A percentile compares a stretch with the other conserved stretches of the same genome.
Evolutionary conservation across 1,140 invertebrate genomes (phyloP).

Genomic region (Aleiodes sp.): DNA sequence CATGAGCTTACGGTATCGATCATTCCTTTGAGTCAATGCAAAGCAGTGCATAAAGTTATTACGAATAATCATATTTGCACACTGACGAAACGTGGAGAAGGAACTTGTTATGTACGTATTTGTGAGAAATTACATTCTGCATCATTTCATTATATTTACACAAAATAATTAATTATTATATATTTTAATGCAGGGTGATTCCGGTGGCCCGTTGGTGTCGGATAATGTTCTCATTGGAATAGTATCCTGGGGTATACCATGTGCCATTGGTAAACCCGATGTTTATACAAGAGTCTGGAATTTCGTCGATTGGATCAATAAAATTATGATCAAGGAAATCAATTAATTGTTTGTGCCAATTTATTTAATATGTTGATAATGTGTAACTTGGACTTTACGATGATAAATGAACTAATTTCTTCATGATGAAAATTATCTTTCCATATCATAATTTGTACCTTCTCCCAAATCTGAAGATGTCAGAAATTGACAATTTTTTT

Average conservation of each 20-base stretch:
- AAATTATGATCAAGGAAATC: no score
- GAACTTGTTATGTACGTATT: conserved; percentile 67
- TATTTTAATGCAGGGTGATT: conserved; percentile 53
- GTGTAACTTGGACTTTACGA: no score
- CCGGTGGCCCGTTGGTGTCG: conserved; percentile 62
- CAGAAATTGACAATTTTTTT: no score
- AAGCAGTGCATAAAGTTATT: background rate
- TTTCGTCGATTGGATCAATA: conserved; percentile 64
- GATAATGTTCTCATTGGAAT: conserved; percentile 63
- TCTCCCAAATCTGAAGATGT: no score
- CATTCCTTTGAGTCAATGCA: conserved; percentile 26
- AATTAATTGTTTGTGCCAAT: no score
- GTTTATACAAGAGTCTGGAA: conserved; percentile 68
- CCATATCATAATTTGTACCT: no score
- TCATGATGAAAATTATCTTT: no score
- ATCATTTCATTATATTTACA: no score
- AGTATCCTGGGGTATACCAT: conserved; percentile 70
- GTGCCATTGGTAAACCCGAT: conserved; percentile 68
- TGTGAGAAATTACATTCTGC: background rate
- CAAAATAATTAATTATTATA: background rate
- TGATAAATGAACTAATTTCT: no score
- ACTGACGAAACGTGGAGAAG: conserved; percentile 66
- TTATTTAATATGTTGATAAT: no score
- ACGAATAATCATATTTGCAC: conserved; percentile 67
- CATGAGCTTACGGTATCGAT: no score